Evolutionary conservation across 2,113 vertebrate genomes (phyloP), one percentile per base, ranked within the genome.

Genomic region (Vulpes ferrilata): DNA sequence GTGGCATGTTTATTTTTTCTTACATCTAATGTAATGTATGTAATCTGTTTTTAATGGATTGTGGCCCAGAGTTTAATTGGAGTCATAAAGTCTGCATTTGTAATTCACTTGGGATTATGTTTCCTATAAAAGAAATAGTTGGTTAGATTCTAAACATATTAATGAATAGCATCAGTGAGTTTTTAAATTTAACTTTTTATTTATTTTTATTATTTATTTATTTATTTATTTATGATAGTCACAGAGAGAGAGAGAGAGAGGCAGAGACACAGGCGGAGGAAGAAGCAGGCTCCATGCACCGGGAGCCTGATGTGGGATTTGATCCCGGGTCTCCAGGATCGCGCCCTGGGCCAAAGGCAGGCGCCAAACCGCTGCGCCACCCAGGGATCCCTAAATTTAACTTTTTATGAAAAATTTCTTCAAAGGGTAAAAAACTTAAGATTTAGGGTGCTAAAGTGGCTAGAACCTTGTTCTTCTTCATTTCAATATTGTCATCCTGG

Each of bases 21-120:
- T 76, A 65, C 0, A 87, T 91, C 79, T 89, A 95, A 80, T 93
- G 80, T 97, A 93, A 86, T 91, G 2, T n/a, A 2, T 88, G 2
- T 88, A 95, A 96, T 97, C 20, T 87, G 11, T 95, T 86, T 96
- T 97, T 96, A 97, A 97, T 93, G 43, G 71, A 91, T 82, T 81
- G 25, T 64, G 62, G 51, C 65, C 55, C 93, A 94, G 7, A 92
- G 82, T 96, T 93, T 98, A 97, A 97, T 87, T 97, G 43, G 30
- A 93, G 51, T 97, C 83, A 93, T 92, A 95, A 97, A 97, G 74
- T 92, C 82, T 92, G 25, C 59, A 84, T 93, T 96, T 97, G 57
- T 90, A 86, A 97, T 96, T 97, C 87, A 95, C 38, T 92, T 89
- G 43, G 69, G 96, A 97, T 95, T 97, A 93, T 97, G 89, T 89